phyloP scores from a whole-genome alignment of 2,797 vertebrate genomes.

The Huso huso region DNA sequence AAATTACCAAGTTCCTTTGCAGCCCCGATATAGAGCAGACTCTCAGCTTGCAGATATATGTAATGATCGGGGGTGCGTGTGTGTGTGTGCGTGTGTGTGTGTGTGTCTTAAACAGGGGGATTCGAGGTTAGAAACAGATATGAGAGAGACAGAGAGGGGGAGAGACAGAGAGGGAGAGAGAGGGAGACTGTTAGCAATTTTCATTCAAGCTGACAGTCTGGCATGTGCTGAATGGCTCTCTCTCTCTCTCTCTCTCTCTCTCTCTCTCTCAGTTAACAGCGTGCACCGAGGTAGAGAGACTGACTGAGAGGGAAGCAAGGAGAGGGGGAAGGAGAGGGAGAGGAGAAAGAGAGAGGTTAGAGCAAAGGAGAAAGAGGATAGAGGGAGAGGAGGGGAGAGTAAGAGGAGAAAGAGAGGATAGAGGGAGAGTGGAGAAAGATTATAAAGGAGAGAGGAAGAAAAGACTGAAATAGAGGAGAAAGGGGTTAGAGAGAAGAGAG shows the following conservation, averaged over 20 bases:
- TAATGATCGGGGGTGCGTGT: neutral
- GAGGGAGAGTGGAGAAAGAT: too few species aligned
- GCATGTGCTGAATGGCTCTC: neutral
- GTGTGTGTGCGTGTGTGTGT: neutral
- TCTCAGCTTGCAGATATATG: too few species aligned
- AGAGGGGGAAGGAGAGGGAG: neutral
- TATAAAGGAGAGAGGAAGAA: too few species aligned
- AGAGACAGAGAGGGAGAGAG: neutral
- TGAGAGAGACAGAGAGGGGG: neutral
- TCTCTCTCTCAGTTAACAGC: neutral
- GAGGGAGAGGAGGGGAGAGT: neutral
- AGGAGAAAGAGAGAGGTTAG: conserved; percentile 3
- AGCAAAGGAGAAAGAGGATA: conserved; percentile 8
- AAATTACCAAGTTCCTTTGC: neutral
- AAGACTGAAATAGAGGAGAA: too few species aligned
- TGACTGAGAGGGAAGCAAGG: neutral
- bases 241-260: too few species aligned
- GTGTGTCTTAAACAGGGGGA: conserved; percentile 1
- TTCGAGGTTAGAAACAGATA: neutral
- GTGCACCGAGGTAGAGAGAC: neutral
- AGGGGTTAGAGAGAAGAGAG: too few species aligned
- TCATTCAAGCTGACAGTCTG: too few species aligned
- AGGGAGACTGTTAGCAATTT: too few species aligned
- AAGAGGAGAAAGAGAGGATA: neutral
- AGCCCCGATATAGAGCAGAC: neutral